Conservation (phyloP, 2,888 invertebrate species). For the Torymus aiolomorphi region DNA sequence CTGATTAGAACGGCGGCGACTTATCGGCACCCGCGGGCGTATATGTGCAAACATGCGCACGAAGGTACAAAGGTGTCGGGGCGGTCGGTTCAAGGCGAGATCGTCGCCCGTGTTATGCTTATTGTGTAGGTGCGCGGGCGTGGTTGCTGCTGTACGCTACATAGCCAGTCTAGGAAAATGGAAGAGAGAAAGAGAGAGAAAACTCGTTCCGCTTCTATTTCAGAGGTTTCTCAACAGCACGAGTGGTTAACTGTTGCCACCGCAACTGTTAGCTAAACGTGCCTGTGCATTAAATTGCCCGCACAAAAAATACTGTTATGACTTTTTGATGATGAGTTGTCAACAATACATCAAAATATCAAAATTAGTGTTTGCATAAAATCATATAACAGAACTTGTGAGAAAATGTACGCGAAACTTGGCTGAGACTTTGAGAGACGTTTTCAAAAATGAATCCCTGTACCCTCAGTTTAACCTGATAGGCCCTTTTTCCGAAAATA, state of each 20-base stretch:
- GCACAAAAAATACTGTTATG: no score
- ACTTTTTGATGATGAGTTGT: no score
- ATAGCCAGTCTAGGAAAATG: background rate
- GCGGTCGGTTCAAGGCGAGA: background rate
- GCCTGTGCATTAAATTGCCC: background rate
- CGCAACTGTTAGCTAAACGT: background rate
- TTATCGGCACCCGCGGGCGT: background rate
- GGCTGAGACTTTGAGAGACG: no score
- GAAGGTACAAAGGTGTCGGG: background rate
- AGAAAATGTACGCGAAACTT: no score
- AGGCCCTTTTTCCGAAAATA: no score
- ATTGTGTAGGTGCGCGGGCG: background rate
- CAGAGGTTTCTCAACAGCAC: conserved; percentile 24
- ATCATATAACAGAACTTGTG: no score
- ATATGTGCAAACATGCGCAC: background rate
- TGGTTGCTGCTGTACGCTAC: background rate
- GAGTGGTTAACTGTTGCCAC: background rate
- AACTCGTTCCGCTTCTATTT: conserved; percentile 28
- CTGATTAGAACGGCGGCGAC: conserved; percentile 16
- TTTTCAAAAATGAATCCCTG: no score
- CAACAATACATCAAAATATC: no score
- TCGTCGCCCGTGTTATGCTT: background rate
- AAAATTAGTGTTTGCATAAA: no score
- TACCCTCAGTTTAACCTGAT: no score
- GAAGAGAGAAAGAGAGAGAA: background rate